phyloP scores from a whole-genome alignment of 1,140 invertebrate species.

The Zophobas morio region DNA sequence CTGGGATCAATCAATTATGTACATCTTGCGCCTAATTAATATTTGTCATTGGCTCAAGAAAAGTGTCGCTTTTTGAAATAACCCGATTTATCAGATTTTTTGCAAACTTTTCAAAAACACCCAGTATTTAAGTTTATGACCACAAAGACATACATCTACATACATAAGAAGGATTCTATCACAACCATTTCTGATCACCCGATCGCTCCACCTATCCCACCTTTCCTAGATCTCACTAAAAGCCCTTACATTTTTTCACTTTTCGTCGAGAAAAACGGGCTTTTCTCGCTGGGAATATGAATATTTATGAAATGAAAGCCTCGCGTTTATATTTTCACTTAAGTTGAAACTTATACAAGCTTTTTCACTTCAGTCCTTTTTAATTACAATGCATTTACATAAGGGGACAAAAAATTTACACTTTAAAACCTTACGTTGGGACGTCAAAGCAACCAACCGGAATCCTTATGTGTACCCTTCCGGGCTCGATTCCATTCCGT shows the following conservation, averaged over 20 bases:
- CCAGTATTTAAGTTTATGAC: too few relatives aligned
- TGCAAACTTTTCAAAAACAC: too few relatives aligned
- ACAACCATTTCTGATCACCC: too few relatives aligned
- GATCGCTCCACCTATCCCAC: too few relatives aligned
- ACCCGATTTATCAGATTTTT: too few relatives aligned
- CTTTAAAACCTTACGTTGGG: slow-evolving; percentile 15
- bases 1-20: too few relatives aligned
- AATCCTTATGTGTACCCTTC: slow-evolving; percentile 12
- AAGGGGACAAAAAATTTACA: slow-evolving; percentile 52
- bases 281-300: slow-evolving; percentile 51
- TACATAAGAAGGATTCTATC: too few relatives aligned
- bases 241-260: background rate
- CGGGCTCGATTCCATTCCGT: slow-evolving; percentile 19
- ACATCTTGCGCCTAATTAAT: too few relatives aligned
- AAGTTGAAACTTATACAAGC: slow-evolving; percentile 57
- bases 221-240: too few relatives aligned
- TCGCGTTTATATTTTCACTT: slow-evolving; percentile 57
- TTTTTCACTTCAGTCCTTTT: slow-evolving; percentile 57
- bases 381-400: slow-evolving; percentile 55
- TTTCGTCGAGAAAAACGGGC: slow-evolving; percentile 27
- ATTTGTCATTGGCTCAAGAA: too few relatives aligned
- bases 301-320: slow-evolving; percentile 51
- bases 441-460: slow-evolving; percentile 34
- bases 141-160: too few relatives aligned
- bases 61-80: too few relatives aligned